Percentiles rank a stretch among this genome's conserved stretches.
phyloP scores from a whole-genome alignment of 2,113 vertebrate species.

The Rhinopomastus cyanomelas region DNA sequence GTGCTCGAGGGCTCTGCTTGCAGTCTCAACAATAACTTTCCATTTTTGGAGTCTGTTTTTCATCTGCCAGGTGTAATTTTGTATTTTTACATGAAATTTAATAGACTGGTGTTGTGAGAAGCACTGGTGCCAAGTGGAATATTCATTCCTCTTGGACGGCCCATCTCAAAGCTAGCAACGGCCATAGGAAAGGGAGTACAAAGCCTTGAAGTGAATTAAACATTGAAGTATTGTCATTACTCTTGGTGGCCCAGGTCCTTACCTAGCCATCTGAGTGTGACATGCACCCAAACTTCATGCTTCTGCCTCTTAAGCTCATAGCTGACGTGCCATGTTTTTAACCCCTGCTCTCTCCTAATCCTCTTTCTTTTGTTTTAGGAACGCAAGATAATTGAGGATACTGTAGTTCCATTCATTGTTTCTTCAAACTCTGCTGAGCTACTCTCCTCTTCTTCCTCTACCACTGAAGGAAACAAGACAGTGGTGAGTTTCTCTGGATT shows the following conservation, averaged over 20 bases:
- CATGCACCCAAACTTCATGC: neutral
- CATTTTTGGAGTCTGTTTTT: neutral
- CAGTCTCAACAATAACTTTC: neutral
- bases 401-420: conserved; percentile 84
- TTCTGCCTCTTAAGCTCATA: neutral
- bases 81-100: neutral
- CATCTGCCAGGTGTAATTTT: neutral
- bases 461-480: conserved; percentile 69
- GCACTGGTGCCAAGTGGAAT: neutral
- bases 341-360: neutral
- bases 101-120: neutral
- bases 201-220: neutral
- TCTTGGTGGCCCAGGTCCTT: neutral
- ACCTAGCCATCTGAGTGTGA: neutral
- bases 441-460: conserved; percentile 68
- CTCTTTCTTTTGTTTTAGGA: conserved; percentile 75
- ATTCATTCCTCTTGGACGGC: neutral
- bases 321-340: neutral
- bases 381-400: conserved; percentile 93
- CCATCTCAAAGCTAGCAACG: neutral
- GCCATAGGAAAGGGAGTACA: neutral
- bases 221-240: neutral
- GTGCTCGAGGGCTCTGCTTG: neutral
- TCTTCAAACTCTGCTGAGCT: conserved; percentile 79
- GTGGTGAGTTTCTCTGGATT: conserved; percentile 47